A percentile compares a stretch with the other conserved stretches of the same genome.
Evolutionary conservation across 2,113 vertebrate genomes (phyloP).

Genomic region (Pithys albifrons): DNA sequence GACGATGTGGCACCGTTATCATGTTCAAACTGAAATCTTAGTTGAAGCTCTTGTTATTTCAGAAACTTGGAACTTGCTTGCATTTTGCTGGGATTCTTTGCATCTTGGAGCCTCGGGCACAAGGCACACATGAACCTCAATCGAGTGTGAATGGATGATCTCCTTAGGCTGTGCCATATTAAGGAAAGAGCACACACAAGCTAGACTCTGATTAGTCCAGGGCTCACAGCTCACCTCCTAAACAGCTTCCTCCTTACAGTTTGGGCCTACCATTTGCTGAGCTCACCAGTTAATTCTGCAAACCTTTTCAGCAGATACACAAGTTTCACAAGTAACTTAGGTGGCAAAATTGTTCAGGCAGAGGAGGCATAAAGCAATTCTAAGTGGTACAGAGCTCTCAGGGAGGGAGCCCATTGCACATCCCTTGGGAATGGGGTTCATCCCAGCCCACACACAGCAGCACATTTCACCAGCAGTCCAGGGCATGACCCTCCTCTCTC

Average conservation of each 20-base stretch:
- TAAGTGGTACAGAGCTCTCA: not conserved
- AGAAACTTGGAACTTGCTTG: not conserved
- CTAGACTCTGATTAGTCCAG: accelerated
- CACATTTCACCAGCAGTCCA: not conserved
- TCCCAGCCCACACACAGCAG: not conserved
- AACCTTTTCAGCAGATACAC: not conserved
- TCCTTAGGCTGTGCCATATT: not conserved
- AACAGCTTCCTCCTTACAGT: not conserved
- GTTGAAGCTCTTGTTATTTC: not conserved
- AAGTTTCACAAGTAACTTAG: not conserved
- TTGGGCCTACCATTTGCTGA: not conserved
- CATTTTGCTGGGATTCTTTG: not conserved
- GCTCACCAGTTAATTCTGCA: not conserved
- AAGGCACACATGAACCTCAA: not conserved
- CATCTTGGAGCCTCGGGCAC: not conserved
- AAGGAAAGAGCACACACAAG: not conserved
- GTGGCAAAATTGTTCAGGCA: accelerated
- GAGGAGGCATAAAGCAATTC: not conserved
- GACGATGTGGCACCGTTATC: not conserved
- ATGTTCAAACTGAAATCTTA: accelerated
- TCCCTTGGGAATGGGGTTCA: accelerated
- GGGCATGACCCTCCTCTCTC: not conserved
- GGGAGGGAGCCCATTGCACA: accelerated
- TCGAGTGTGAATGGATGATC: not conserved
- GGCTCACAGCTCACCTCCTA: not conserved